Evolutionary conservation across 35 echinoderm and acorn worm genomes (phyloP).

Genomic region (Apostichopus parvimensis): DNA sequence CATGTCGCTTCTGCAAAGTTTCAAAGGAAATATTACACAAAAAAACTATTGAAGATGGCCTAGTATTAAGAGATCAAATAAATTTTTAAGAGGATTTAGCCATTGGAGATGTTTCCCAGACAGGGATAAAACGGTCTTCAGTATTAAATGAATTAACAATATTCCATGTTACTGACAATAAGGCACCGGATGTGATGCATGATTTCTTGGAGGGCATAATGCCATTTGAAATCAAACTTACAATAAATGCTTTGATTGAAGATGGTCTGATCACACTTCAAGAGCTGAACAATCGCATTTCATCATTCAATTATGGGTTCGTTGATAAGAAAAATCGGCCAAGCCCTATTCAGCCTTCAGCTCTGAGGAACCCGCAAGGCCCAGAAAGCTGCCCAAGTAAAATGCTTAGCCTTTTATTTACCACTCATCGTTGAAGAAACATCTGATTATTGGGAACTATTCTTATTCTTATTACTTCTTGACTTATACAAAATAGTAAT

Average conservation of each 20-base stretch:
- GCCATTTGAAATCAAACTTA: conserved; percentile 3
- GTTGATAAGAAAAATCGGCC: conserved; percentile 56
- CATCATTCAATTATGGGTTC: conserved; percentile 39
- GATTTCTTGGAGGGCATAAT: conserved; percentile 2
- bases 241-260: not conserved
- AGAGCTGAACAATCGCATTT: conserved; percentile 33
- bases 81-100: not conserved
- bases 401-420: conserved; percentile 47
- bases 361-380: conserved; percentile 13
- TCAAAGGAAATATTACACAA: not conserved
- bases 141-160: not conserved
- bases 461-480: conserved; percentile 42
- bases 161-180: not conserved
- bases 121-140: not conserved
- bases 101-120: not conserved
- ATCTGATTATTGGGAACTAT: conserved; percentile 55
- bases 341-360: conserved; percentile 6
- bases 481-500: conserved; percentile 59
- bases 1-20: conserved; percentile 53
- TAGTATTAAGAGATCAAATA: not conserved
- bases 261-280: conserved; percentile 3
- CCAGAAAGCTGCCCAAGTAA: conserved; percentile 56
- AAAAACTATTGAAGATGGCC: not conserved
- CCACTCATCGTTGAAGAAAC: conserved; percentile 50
- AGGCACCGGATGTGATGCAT: not conserved